Conservation (phyloP, 2,797 vertebrate species). For the Gouania willdenowi region DNA sequence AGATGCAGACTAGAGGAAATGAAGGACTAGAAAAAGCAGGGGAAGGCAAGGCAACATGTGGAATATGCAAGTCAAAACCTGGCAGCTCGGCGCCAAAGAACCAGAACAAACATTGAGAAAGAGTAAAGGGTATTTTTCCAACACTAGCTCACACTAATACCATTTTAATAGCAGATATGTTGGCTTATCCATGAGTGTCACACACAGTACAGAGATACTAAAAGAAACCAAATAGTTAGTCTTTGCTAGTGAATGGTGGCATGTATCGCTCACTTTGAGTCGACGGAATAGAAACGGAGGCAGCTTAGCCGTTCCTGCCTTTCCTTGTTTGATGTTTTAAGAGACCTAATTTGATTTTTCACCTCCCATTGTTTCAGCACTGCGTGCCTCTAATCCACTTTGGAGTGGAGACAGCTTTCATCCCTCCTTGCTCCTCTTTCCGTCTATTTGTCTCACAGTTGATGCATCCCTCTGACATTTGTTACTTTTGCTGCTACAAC, state of each 20-base stretch:
- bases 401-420: conserved; percentile 81
- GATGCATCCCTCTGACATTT: conserved; percentile 25
- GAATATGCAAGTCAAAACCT: conserved; percentile 36
- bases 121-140: neutral
- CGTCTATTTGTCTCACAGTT: conserved; percentile 14
- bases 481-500: conserved; percentile 4
- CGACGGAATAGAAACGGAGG: conserved; percentile 77
- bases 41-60: conserved; percentile 28
- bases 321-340: conserved; percentile 76
- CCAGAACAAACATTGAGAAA: conserved; percentile 3
- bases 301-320: conserved; percentile 73
- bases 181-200: conserved; percentile 52
- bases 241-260: conserved; percentile 53
- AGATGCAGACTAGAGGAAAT: conserved; percentile 14
- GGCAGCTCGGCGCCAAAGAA: conserved; percentile 27
- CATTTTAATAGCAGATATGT: too few relatives aligned
- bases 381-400: conserved; percentile 81
- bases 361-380: conserved; percentile 83
- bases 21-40: conserved; percentile 25
- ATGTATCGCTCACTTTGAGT: conserved; percentile 73
- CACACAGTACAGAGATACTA: conserved; percentile 30
- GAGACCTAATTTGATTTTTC: conserved; percentile 83
- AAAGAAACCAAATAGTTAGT: conserved; percentile 61
- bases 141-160: neutral
- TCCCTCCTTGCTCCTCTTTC: conserved; percentile 40